These are phyloP conservation scores for Calonectris borealis DNA, from an alignment of 2,113 vertebrate species.

Conservation along the genomic window DNA sequence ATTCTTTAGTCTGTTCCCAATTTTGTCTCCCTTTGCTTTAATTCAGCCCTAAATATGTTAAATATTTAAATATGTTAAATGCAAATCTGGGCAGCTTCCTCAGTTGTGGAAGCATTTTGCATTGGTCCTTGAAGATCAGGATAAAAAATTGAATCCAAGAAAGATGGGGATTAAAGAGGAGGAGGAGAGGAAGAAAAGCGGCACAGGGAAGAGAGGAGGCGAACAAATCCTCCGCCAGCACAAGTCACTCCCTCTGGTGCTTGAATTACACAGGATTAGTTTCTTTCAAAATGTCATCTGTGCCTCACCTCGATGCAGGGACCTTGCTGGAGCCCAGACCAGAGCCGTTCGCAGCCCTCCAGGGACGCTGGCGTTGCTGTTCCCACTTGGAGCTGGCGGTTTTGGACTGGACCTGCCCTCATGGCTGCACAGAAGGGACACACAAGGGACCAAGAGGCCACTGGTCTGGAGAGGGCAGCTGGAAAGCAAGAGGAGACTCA, in stretches of 20 bases:
- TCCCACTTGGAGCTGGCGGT: fast-evolving
- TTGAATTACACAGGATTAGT: background rate
- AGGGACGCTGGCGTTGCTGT: fast-evolving
- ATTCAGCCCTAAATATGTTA: background rate
- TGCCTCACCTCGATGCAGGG: background rate
- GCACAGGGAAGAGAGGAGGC: background rate
- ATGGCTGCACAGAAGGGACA: no score
- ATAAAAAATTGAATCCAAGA: background rate
- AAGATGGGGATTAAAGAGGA: background rate
- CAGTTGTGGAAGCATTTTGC: background rate
- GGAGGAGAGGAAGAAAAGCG: background rate
- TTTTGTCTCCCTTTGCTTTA: background rate
- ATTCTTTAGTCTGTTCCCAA: background rate
- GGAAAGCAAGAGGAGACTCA: background rate
- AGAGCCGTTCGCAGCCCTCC: fast-evolving
- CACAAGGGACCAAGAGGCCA: fast-evolving
- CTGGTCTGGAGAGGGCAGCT: background rate
- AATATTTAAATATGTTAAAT: background rate
- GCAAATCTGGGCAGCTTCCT: background rate
- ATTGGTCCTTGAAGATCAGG: background rate
- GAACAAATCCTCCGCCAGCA: background rate
- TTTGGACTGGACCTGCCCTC: background rate
- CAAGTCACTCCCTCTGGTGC: background rate
- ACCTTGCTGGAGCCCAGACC: no score
- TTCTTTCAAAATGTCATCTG: background rate